Percentiles rank a stretch among this genome's conserved stretches.
Conservation (phyloP, 1,140 invertebrate genomes). For the Drosophila cardini region DNA sequence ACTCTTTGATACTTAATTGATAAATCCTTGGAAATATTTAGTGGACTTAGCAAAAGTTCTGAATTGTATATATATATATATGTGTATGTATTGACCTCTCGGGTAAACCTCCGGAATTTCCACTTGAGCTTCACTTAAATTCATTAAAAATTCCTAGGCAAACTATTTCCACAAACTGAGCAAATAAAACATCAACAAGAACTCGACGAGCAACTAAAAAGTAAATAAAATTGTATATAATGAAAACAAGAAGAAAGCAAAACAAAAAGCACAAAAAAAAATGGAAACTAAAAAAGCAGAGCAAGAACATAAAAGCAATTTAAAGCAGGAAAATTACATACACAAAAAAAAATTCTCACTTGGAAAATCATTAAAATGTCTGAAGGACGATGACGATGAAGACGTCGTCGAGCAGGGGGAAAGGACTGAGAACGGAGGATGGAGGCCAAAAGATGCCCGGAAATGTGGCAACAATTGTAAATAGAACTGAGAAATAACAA, state of each 20-base stretch:
- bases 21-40: slow-evolving; percentile 57
- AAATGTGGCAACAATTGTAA: slow-evolving; percentile 78
- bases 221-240: slow-evolving; percentile 46
- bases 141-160: slow-evolving; percentile 27
- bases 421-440: background rate
- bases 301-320: slow-evolving; percentile 65
- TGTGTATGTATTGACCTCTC: slow-evolving; percentile 19
- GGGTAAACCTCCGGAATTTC: slow-evolving; percentile 32
- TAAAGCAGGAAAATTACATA: slow-evolving; percentile 68
- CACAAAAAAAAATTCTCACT: slow-evolving; percentile 62
- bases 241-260: slow-evolving; percentile 22
- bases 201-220: slow-evolving; percentile 44
- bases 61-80: no score
- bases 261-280: slow-evolving; percentile 1
- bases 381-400: slow-evolving; percentile 58
- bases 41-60: slow-evolving; percentile 16
- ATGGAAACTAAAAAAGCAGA: background rate
- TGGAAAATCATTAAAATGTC: slow-evolving; percentile 78
- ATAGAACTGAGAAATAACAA: slow-evolving; percentile 56
- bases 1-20: slow-evolving; percentile 72
- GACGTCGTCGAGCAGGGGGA: slow-evolving; percentile 10
- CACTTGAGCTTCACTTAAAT: slow-evolving; percentile 16
- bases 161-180: slow-evolving; percentile 58
- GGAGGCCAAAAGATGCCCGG: slow-evolving; percentile 52
- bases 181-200: slow-evolving; percentile 38